phyloP scores from a whole-genome alignment of 2,888 invertebrate species.

The Melipona bicolor region DNA sequence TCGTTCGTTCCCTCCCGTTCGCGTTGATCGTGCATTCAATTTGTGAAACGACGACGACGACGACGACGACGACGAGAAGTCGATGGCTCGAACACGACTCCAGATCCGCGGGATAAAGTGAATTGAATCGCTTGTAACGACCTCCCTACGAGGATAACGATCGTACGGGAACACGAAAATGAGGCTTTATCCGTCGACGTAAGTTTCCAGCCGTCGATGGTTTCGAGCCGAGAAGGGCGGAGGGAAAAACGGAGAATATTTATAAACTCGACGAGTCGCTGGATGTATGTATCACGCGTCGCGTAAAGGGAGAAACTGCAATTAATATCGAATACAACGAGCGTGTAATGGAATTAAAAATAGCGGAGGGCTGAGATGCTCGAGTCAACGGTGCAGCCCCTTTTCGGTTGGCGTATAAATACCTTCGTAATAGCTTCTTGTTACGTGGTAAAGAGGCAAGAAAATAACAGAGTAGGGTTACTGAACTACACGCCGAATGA shows the following conservation, averaged over 20 bases:
- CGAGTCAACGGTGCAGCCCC: background rate
- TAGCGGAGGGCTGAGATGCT: background rate
- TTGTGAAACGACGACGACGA: conserved; percentile 20
- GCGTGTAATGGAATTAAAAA: background rate
- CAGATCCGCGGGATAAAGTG: conserved; percentile 22
- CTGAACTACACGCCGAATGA: background rate
- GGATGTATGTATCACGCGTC: background rate
- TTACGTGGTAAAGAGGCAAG: background rate
- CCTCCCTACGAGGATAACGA: conserved; percentile 16
- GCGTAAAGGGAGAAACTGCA: background rate
- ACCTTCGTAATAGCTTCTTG: background rate
- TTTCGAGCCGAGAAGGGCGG: too few species aligned
- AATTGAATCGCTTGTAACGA: conserved; percentile 33
- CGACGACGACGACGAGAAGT: background rate
- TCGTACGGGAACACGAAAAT: background rate
- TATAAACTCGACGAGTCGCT: background rate
- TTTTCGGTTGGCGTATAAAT: background rate
- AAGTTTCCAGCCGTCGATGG: background rate
- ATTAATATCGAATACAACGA: background rate
- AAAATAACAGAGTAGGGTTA: background rate
- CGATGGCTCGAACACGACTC: conserved; percentile 17
- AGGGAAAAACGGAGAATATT: background rate
- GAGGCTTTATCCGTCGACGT: background rate
- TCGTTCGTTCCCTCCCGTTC: background rate
- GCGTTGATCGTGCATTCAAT: conserved; percentile 34